Conservation (phyloP, 2,113 vertebrate genomes). For the Podarcis muralis region DNA sequence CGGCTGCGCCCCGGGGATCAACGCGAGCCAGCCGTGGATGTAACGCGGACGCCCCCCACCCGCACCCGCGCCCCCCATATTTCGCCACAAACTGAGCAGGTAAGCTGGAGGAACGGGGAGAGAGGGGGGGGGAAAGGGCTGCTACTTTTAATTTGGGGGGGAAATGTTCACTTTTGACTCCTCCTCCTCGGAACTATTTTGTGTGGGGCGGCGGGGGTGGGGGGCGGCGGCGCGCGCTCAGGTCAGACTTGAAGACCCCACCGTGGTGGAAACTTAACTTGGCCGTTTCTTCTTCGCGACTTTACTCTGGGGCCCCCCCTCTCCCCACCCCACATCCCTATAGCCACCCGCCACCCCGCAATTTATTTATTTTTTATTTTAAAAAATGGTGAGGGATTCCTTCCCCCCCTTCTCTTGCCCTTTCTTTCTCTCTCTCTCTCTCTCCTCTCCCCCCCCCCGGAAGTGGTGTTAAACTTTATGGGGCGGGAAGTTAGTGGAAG, state of each 20-base stretch:
- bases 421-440: neutral
- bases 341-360: too few species aligned
- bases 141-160: neutral
- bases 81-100: neutral
- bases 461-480: constrained; percentile 15
- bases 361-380: neutral
- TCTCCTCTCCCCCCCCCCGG: neutral
- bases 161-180: neutral
- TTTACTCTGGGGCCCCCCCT: neutral
- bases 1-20: constrained; percentile 24
- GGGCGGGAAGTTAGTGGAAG: neutral
- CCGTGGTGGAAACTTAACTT: neutral
- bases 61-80: neutral
- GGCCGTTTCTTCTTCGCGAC: neutral
- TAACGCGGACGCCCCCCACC: neutral
- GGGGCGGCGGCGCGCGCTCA: too few species aligned
- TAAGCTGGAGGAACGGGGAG: neutral
- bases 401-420: neutral
- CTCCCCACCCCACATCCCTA: neutral
- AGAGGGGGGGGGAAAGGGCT: neutral
- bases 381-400: neutral
- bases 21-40: neutral
- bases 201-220: neutral
- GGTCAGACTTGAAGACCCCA: neutral
- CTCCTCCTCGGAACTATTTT: neutral